phyloP scores from a whole-genome alignment of 2,113 vertebrate species.

The Blennius ocellaris region DNA sequence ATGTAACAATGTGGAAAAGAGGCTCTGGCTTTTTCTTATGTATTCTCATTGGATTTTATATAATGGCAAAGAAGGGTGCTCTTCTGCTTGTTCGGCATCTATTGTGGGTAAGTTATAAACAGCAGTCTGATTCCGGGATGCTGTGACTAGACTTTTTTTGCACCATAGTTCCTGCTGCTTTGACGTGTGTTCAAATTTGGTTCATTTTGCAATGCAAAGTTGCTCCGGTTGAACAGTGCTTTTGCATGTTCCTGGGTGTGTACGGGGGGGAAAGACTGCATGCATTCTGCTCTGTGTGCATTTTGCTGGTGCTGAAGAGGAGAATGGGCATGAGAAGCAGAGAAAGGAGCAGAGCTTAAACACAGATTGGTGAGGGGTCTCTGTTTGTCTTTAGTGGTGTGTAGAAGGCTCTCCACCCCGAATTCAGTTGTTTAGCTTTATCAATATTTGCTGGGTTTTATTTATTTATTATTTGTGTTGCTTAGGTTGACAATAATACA shows the following conservation, averaged over 20 bases:
- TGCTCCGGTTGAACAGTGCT: constrained; percentile 25
- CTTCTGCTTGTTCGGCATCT: constrained; percentile 51
- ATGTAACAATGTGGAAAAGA: constrained; percentile 67
- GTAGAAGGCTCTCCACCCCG: too few relatives aligned
- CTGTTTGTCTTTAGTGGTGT: constrained; percentile 56
- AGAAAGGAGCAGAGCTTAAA: constrained; percentile 68
- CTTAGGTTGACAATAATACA: background rate
- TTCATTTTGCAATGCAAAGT: constrained; percentile 72
- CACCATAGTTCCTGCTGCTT: constrained; percentile 7
- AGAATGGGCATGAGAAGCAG: constrained; percentile 70
- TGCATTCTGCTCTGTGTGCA: constrained; percentile 65
- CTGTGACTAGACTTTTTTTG: constrained; percentile 63
- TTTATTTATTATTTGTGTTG: background rate
- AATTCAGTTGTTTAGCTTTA: too few relatives aligned
- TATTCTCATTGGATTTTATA: constrained; percentile 42
- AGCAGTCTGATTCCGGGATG: constrained; percentile 8
- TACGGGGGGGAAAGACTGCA: constrained; percentile 28
- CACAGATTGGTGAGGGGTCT: constrained; percentile 58
- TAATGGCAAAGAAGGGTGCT: constrained; percentile 8
- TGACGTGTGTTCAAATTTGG: constrained; percentile 34
- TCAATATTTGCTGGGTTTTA: too few relatives aligned
- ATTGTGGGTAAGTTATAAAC: constrained; percentile 82
- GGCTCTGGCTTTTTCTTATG: constrained; percentile 52
- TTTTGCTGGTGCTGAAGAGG: constrained; percentile 58
- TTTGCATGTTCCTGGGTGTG: constrained; percentile 19